These are phyloP conservation scores for Brachyopa scutellaris DNA, from an alignment of 2,888 invertebrate genomes.

Conservation along the genomic window DNA sequence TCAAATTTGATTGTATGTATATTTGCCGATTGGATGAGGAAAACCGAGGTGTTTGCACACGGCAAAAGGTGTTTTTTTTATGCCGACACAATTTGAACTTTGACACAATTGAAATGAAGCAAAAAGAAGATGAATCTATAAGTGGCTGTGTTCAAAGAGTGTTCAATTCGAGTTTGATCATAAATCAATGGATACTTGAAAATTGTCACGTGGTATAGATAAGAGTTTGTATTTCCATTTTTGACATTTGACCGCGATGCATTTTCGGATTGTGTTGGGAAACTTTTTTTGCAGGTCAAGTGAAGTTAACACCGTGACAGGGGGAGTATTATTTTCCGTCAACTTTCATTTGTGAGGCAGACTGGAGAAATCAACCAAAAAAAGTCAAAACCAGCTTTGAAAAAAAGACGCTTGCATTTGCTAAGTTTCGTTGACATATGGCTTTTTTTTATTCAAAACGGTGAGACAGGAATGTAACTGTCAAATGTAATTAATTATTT, in stretches of 20 bases:
- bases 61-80: slow-evolving; percentile 12
- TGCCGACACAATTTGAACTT: slow-evolving; percentile 37
- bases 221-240: slow-evolving; percentile 2
- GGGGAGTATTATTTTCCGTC: not conserved
- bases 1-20: slow-evolving; percentile 50
- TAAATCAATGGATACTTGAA: slow-evolving; percentile 2
- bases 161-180: not conserved
- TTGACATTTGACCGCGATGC: slow-evolving; percentile 31
- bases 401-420: too few relatives aligned
- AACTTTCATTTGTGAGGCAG: not conserved
- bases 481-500: too few relatives aligned
- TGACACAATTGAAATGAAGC: slow-evolving; percentile 22
- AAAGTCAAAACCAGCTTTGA: too few relatives aligned
- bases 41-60: too few relatives aligned
- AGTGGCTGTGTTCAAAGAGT: not conserved
- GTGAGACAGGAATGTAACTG: too few relatives aligned
- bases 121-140: slow-evolving; percentile 11
- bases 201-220: not conserved
- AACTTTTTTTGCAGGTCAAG: not conserved
- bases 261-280: not conserved
- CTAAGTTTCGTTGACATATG: too few relatives aligned
- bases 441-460: too few relatives aligned
- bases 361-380: too few relatives aligned
- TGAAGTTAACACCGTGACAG: not conserved
- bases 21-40: too few relatives aligned